Conservation (phyloP, 2,888 invertebrate genomes). For the Ferrisia virgata region DNA sequence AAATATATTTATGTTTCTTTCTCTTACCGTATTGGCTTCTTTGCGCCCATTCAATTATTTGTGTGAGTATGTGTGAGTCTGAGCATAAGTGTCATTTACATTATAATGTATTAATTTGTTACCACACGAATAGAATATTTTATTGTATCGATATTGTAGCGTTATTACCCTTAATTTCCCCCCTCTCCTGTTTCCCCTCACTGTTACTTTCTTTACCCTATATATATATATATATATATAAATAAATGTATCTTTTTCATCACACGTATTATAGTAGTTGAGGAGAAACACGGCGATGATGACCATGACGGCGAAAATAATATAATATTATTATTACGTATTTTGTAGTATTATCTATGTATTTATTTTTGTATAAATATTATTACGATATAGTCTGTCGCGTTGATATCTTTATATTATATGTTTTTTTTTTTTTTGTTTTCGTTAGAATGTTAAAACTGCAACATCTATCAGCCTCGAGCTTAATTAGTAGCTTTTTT, state of each 20-base stretch:
- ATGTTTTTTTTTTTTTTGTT: neutral
- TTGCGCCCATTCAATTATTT: neutral
- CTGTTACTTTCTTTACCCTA: neutral
- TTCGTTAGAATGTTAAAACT: neutral
- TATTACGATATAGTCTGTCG: neutral
- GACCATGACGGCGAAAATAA: neutral
- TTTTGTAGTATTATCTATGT: neutral
- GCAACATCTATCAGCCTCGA: constrained; percentile 5
- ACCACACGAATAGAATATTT: constrained; percentile 1
- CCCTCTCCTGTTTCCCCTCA: neutral
- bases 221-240: too few species aligned
- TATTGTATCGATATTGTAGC: neutral
- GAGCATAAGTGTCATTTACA: neutral
- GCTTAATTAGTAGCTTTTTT: neutral
- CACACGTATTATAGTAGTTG: neutral
- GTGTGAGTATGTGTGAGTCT: neutral
- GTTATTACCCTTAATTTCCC: neutral
- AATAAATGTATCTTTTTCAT: neutral
- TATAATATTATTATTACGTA: neutral
- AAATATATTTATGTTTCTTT: neutral
- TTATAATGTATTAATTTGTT: neutral
- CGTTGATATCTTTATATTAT: neutral
- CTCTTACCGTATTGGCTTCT: neutral
- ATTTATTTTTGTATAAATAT: neutral
- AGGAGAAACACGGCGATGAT: neutral